Evolutionary conservation across 2,113 vertebrate species (phyloP), one percentile per base, ranked within the genome.

Genomic region (Rhipidura dahli): DNA sequence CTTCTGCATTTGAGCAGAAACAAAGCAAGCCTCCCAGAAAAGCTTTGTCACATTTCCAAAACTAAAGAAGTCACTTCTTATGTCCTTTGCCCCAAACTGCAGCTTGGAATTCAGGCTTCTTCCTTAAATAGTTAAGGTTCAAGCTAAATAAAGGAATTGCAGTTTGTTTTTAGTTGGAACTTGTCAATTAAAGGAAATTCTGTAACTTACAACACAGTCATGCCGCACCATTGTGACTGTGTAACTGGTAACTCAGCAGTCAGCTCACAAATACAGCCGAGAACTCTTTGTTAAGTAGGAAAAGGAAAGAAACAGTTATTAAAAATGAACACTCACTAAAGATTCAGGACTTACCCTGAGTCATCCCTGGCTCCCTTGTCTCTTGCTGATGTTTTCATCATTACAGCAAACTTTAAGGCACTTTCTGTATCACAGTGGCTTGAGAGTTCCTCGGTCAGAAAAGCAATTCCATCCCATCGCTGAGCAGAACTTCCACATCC

Each of bases 301-400:
- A 89, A 85, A 90, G 69, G 24, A 92, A 75, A 90, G 69, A 15
- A 6, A 78, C 5, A 93, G 79, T 78, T 66, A 37, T 37, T 81
- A 73, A 75, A 94, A 83, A 93, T 20, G 77, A 96, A 75, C 26
- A 88, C 65, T 79, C 60, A 75, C 69, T 54, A 69, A 96, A 93
- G 56, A 81, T 96, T 93, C 47, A 53, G 73, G 69, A 97, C 98
- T 98, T 98, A 99, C 98, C 98, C 96, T 69, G 95, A 91, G 51
- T 95, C 93, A 94, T 96, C 91, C 94, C 95, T 93, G 82, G 84
- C 93, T 96, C 93, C 95, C 72, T 91, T 66, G 59, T 93, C 94
- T 77, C 76, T 92, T 37, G 92, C 97, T 84, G 96, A 94, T 96
- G 98, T 98, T 97, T 97, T 98, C 98, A 98, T 98, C 94, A 93